Percentiles rank a stretch among this genome's conserved stretches.
phyloP scores from a whole-genome alignment of 1,140 invertebrate species.

The Lucilia sericata region DNA sequence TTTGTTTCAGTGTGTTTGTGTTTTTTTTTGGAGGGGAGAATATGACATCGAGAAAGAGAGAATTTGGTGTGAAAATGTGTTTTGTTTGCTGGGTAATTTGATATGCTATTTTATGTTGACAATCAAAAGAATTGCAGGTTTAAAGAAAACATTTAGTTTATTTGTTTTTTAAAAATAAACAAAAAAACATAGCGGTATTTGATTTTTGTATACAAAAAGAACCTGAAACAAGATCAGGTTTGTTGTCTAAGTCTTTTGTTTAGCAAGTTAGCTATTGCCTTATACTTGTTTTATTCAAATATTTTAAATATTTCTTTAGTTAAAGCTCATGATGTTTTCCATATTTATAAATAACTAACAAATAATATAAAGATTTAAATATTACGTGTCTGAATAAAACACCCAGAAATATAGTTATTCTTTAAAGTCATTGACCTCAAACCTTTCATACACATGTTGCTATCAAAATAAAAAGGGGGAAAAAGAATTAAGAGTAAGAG shows the following conservation, averaged over 20 bases:
- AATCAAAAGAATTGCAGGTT: background rate
- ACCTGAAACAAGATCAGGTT: slow-evolving; percentile 20
- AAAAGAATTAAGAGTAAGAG: slow-evolving; percentile 33
- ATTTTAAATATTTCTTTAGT: background rate
- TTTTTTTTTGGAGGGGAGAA: too few relatives aligned
- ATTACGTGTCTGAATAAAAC: background rate
- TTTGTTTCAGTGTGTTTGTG: background rate
- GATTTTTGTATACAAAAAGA: background rate
- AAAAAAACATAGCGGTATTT: background rate
- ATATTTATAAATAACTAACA: background rate
- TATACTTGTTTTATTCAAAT: background rate
- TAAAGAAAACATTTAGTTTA: background rate
- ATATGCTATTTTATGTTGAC: background rate
- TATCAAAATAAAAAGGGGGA: background rate
- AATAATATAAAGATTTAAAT: too few relatives aligned
- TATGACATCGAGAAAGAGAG: background rate
- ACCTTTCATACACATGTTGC: background rate
- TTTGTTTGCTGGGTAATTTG: background rate
- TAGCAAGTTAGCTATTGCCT: background rate
- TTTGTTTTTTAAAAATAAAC: background rate
- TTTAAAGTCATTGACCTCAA: slow-evolving; percentile 25
- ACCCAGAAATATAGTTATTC: background rate
- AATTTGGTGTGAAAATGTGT: background rate
- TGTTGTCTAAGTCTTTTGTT: slow-evolving; percentile 33
- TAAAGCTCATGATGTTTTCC: too few relatives aligned